Evolutionary conservation across 2,797 vertebrate genomes (phyloP), one percentile per base, ranked within the genome.

Genomic region (Etheostoma nigrum): DNA sequence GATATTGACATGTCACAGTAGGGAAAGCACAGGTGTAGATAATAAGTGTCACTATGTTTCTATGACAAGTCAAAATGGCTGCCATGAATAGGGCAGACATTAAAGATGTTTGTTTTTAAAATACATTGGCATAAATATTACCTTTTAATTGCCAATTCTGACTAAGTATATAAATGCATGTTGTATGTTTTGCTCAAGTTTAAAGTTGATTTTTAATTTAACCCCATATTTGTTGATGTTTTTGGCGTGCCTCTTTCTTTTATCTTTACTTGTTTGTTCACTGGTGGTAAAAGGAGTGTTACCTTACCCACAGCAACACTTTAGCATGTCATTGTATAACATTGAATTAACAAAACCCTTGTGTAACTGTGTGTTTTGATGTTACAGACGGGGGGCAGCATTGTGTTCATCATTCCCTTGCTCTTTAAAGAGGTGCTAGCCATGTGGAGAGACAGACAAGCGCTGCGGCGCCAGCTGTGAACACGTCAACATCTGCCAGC

Each of bases 361-460:
- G 25, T 18, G 1, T 62, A 19, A 33, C n/a, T n/a, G 3, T 47
- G 3, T 79, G 15, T 67, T 55, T 67, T 47, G 19, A 0, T 51
- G 2, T 74, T 51, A 47, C 96, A 99, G 98, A 99, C 96, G 0
- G 96, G 94, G 54, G 94, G 95, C 81, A 97, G 97, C 19, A 63
- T 98, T 33, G 6, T 97, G 19, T 99, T 98, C 94, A 98, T 99
- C 91, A 87, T 87, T 0, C 97, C 97, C 0, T 76, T 99, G 76
- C 93, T 98, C 61, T 27, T 95, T 78, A 94, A 85, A 67, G 98
- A 99, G 78, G 65, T 96, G 2, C 66, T 70, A 0, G 72, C 91
- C 78, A 95, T 97, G 66, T 93, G 96, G 92, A 93, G 90, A 0
- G 93, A 96, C 71, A 86, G 92, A 45, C 92, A 23, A 61, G 89